Evolutionary conservation across 2,888 invertebrate genomes (phyloP).

Genomic region (Altica lythri): DNA sequence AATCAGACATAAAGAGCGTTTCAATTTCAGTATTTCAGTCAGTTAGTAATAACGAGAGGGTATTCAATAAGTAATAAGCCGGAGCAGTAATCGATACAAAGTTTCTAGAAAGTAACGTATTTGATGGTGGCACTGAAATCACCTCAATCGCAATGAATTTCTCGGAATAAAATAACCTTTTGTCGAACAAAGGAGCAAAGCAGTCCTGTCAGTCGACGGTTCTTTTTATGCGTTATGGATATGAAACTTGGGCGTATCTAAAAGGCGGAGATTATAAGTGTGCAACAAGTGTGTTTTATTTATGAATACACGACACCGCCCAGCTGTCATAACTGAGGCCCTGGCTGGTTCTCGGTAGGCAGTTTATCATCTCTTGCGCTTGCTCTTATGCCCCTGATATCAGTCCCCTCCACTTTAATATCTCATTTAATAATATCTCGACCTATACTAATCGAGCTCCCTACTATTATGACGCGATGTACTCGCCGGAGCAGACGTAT

Average conservation of each 20-base stretch:
- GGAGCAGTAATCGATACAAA: constrained; percentile 32
- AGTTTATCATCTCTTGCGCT: constrained; percentile 57
- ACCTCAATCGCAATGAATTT: constrained; percentile 39
- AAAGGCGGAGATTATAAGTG: constrained; percentile 67
- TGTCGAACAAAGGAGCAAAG: constrained; percentile 33
- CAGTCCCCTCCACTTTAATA: constrained; percentile 53
- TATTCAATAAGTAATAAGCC: constrained; percentile 45
- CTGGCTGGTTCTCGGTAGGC: constrained; percentile 63
- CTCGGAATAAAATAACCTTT: constrained; percentile 38
- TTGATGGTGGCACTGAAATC: constrained; percentile 31
- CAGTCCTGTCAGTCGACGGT: constrained; percentile 12
- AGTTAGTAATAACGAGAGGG: constrained; percentile 39
- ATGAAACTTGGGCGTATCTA: constrained; percentile 54
- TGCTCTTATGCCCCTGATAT: constrained; percentile 53
- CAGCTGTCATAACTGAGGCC: constrained; percentile 71
- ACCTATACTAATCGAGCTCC: constrained; percentile 51
- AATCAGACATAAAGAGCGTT: constrained; percentile 34
- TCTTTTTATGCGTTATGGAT: constrained; percentile 52
- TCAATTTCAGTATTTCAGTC: constrained; percentile 40
- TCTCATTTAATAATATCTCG: constrained; percentile 61
- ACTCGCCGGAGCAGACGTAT: constrained; percentile 42
- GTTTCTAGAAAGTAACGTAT: constrained; percentile 17
- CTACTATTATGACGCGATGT: constrained; percentile 43
- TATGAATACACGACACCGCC: constrained; percentile 71
- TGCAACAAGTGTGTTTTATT: constrained; percentile 71